phyloP scores from a whole-genome alignment of 2,797 vertebrate genomes.

The Pangasius larnaudii region DNA sequence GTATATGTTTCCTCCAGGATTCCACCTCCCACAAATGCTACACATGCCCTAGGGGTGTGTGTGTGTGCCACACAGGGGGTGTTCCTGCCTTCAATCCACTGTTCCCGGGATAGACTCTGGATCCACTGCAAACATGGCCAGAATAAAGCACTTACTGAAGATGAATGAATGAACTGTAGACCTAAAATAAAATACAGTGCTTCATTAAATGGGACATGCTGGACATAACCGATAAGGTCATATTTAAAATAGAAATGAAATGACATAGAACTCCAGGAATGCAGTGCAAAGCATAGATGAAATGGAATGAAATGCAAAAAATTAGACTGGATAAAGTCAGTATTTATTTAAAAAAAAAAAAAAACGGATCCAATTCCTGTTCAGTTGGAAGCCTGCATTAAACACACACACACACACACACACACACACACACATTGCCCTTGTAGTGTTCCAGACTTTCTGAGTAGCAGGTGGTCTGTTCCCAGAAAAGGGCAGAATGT shows the following conservation, averaged over 20 bases:
- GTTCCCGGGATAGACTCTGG: background rate
- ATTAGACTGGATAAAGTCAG: background rate
- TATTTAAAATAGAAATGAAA: background rate
- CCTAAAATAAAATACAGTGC: background rate
- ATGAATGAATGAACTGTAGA: background rate
- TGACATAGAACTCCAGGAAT: background rate
- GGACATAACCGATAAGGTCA: background rate
- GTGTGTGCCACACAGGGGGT: background rate
- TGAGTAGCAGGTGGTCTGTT: conserved; percentile 22
- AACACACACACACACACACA: background rate
- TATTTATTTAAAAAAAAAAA: background rate
- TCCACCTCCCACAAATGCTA: background rate
- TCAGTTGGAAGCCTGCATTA: background rate
- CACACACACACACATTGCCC: background rate
- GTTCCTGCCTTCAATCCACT: background rate
- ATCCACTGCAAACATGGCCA: background rate
- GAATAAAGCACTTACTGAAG: background rate
- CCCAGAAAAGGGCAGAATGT: conserved; percentile 26
- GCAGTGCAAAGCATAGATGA: background rate
- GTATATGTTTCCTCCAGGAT: background rate
- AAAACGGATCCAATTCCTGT: background rate
- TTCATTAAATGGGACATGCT: background rate
- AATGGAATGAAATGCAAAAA: background rate
- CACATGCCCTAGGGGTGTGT: no score
- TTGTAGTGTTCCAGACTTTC: conserved; percentile 30